phyloP scores from a whole-genome alignment of 2,113 vertebrate species.

The Dipodomys ordii region DNA sequence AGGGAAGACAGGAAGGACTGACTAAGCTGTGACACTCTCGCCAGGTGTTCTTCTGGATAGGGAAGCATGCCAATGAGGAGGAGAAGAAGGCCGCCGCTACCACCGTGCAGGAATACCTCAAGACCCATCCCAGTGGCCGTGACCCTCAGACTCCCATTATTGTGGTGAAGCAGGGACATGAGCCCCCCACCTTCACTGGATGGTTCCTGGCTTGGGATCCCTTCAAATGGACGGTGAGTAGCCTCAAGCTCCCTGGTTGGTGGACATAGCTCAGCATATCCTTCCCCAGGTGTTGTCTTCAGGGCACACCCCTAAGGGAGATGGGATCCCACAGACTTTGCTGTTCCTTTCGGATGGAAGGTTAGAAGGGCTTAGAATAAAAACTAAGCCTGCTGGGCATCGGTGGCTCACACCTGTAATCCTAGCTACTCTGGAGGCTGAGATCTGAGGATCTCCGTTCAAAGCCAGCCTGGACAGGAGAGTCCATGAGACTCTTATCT shows the following conservation, averaged over 20 bases:
- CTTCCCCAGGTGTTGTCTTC: neutral
- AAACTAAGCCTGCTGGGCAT: neutral
- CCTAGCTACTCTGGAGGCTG: no score
- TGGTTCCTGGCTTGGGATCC: conserved; percentile 94
- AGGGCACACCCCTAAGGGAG: fast-evolving
- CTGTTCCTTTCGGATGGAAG: neutral
- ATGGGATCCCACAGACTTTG: neutral
- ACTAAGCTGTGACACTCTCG: neutral
- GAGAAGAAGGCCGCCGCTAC: conserved; percentile 86
- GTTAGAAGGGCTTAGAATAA: neutral
- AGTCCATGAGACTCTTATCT: no score
- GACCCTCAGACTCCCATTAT: conserved; percentile 89
- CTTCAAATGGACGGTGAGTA: conserved; percentile 90
- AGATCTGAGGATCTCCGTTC: no score
- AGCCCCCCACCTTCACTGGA: conserved; percentile 93
- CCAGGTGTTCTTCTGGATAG: conserved; percentile 93
- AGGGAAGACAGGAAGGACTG: neutral
- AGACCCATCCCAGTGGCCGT: conserved; percentile 87
- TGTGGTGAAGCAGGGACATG: conserved; percentile 91
- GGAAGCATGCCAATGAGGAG: conserved; percentile 84
- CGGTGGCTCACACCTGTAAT: no score
- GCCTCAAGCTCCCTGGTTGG: neutral
- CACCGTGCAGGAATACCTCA: conserved; percentile 91
- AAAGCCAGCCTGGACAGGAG: no score
- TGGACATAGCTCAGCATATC: neutral